Percentiles rank a stretch among this genome's conserved stretches.
Evolutionary conservation across 2,888 invertebrate species (phyloP).

Genomic region (Melolontha melolontha): DNA sequence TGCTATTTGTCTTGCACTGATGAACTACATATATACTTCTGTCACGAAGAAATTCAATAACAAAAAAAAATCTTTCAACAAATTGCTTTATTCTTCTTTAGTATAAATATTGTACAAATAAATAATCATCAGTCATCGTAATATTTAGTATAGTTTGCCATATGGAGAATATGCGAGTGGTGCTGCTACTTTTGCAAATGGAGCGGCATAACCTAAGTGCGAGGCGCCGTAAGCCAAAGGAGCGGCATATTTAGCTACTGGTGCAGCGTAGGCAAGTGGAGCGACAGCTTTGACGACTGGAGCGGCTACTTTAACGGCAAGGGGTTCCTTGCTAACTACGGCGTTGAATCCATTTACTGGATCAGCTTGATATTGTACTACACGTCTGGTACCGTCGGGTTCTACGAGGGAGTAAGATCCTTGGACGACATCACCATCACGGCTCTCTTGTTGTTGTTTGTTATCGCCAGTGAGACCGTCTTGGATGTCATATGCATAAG

Average conservation of each 20-base stretch:
- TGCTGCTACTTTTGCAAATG: constrained; percentile 35
- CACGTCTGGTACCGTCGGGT: constrained; percentile 68
- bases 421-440: constrained; percentile 69
- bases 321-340: constrained; percentile 72
- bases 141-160: constrained; percentile 33
- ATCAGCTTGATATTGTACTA: constrained; percentile 71
- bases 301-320: constrained; percentile 54
- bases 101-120: constrained; percentile 36
- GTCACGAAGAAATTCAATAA: too few relatives aligned
- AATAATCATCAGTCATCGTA: constrained; percentile 36
- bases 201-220: constrained; percentile 41
- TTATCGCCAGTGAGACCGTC: constrained; percentile 69
- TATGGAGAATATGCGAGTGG: constrained; percentile 16
- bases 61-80: too few relatives aligned
- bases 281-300: constrained; percentile 52
- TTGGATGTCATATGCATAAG: constrained; percentile 70
- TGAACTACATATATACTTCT: too few relatives aligned
- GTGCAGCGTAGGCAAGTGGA: constrained; percentile 51
- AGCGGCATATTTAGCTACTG: constrained; percentile 34
- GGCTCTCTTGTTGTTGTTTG: constrained; percentile 68
- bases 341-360: constrained; percentile 75
- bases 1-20: too few relatives aligned
- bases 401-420: constrained; percentile 69
- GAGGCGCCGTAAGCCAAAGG: constrained; percentile 36
- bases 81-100: constrained; percentile 13